These are phyloP conservation scores for Lutjanus campechanus DNA, from an alignment of 2,797 vertebrate species.

Conservation along the genomic window DNA sequence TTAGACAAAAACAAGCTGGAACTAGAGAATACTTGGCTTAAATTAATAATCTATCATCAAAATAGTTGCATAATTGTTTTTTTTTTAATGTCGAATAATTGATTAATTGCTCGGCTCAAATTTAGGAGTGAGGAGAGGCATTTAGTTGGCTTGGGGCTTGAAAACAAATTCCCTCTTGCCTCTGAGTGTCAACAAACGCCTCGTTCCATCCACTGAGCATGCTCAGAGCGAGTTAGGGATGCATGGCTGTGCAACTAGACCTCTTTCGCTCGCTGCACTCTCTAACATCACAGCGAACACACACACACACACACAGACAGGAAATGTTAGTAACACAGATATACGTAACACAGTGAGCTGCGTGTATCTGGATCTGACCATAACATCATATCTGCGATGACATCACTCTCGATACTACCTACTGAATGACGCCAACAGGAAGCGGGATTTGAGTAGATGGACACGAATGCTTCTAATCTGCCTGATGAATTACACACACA, in stretches of 20 bases:
- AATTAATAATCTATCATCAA: neutral
- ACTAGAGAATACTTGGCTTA: neutral
- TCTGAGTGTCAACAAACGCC: neutral
- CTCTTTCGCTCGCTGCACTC: conserved; percentile 36
- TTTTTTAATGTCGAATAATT: neutral
- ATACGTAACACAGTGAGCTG: neutral
- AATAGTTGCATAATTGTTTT: neutral
- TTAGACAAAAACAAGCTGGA: neutral
- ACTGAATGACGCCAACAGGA: conserved; percentile 40
- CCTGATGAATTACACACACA: conserved; percentile 41
- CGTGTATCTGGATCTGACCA: neutral
- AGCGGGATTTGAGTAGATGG: conserved; percentile 60
- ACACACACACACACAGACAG: conserved; percentile 13
- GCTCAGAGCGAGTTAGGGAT: conserved; percentile 54
- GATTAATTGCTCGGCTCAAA: neutral
- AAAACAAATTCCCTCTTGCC: neutral
- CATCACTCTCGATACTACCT: conserved; percentile 43
- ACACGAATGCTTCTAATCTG: conserved; percentile 68
- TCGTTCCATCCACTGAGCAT: conserved; percentile 34
- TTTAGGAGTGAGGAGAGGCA: neutral
- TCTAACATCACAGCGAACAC: conserved; percentile 37
- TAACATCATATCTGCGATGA: conserved; percentile 37
- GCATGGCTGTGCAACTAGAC: conserved; percentile 60
- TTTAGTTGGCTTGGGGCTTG: neutral
- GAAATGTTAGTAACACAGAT: conserved; percentile 12